Base-by-base conservation (phyloP, 2,797 vertebrate genomes). In the Lepilemur ruficaudatus region DNA sequence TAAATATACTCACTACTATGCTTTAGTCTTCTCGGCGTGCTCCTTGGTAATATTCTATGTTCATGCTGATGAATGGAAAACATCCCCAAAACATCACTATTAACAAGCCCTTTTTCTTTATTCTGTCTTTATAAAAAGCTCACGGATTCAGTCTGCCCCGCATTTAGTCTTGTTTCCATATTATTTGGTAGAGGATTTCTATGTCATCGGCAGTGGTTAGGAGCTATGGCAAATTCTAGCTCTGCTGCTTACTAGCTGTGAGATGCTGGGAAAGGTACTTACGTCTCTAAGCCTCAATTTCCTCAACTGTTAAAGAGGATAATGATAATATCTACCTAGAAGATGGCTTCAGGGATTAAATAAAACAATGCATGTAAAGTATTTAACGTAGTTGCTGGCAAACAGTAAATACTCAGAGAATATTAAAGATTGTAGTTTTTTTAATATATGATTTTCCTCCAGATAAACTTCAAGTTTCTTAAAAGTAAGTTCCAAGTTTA, bases 331-430 rank as follows among this genome's bases (percentile, higher is more conserved):
- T 65, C 67, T 79, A 61, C 23, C 43, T 82, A 30, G 7, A 10
- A 30, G 38, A 25, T 25, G 88, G 22, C 41, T 79, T 82, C 59
- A 86, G 14, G 38, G 17, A 81, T 93, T 80, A 91, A 88, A 50
- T 76, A 95, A 93, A 89, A 90, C 46, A 80, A 23, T 3, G 8
- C 65, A 52, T 0, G 14, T 61, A 63, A 78, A 80, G 23, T 17
- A 41, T 22, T 88, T 85, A 81, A 61, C 30, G 70, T 2, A 88
- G 38, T 63, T 59, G 50, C 72, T 59, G 32, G 55, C 38, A 84
- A 96, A 92, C 35, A 73, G n/a, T n/a, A 69, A 52, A 76, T 72
- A 59, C 32, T 76, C 65, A 46, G 83, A 83, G 84, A 89, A 70
- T 55, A 85, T 38, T 92, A 65, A 70, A 80, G n/a, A 48, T 43